These are phyloP conservation scores for Oscheius sp. DNA, from an alignment of 2,888 invertebrate species.

Conservation along the genomic window DNA sequence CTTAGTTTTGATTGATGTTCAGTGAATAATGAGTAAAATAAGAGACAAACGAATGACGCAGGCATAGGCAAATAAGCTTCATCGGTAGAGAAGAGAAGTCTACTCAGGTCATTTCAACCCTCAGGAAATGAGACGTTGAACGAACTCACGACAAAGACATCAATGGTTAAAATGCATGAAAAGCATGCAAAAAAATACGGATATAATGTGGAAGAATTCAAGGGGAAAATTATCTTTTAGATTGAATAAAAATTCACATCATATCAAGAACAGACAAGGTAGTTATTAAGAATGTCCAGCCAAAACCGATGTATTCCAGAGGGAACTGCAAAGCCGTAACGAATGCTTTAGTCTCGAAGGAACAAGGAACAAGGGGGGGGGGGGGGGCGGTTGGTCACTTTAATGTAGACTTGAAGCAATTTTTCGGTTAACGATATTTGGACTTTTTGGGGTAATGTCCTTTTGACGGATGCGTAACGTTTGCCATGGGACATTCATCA, in stretches of 20 bases:
- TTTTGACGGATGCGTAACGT: neutral
- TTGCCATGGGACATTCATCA: neutral
- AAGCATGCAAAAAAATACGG: neutral
- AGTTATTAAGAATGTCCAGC: too few relatives aligned
- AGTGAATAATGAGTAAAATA: slow-evolving; percentile 29
- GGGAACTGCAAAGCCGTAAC: too few relatives aligned
- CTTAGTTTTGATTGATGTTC: slow-evolving; percentile 21
- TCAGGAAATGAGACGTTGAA: slow-evolving; percentile 21
- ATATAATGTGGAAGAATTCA: too few relatives aligned
- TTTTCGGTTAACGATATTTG: slow-evolving; percentile 4
- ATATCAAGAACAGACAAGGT: too few relatives aligned
- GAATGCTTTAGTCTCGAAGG: too few relatives aligned
- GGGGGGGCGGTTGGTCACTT: too few relatives aligned
- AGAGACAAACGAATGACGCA: slow-evolving; percentile 18
- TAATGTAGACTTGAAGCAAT: too few relatives aligned
- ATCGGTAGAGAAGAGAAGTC: neutral
- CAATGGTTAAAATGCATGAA: slow-evolving; percentile 16
- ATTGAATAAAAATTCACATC: too few relatives aligned
- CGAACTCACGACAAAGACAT: slow-evolving; percentile 6
- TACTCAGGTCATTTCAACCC: neutral
- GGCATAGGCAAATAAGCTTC: neutral
- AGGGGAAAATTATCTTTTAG: too few relatives aligned
- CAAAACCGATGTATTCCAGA: too few relatives aligned
- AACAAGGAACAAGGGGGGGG: too few relatives aligned
- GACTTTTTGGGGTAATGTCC: neutral